A percentile compares a stretch with the other conserved stretches of the same genome.
Evolutionary conservation across 2,888 invertebrate genomes (phyloP).

Genomic region (Corythucha ciliata): DNA sequence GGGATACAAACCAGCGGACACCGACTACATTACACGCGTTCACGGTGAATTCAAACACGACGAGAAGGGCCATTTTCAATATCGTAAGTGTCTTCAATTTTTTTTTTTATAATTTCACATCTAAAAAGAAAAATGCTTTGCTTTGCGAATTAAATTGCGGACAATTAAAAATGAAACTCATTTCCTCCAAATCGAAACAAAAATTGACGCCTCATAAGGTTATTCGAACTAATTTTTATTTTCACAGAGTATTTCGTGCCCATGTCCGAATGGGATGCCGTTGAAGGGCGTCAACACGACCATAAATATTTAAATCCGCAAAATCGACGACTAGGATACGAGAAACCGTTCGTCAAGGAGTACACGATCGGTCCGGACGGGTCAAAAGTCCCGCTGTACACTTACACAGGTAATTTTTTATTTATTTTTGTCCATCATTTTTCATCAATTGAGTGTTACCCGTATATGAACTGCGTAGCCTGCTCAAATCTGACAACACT

Average conservation of each 20-base stretch:
- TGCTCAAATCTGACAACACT: no score
- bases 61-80: conserved; percentile 26
- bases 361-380: conserved; percentile 30
- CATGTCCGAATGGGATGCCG: conserved; percentile 26
- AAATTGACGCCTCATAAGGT: no score
- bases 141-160: conserved; percentile 1
- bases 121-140: neutral
- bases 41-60: conserved; percentile 28
- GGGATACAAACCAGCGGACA: conserved; percentile 26
- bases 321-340: conserved; percentile 20
- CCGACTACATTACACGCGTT: conserved; percentile 21
- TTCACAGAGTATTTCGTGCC: conserved; percentile 25
- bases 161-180: no score
- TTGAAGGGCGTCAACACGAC: conserved; percentile 24
- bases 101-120: conserved; percentile 18
- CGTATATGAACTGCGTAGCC: no score
- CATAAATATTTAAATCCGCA: conserved; percentile 25
- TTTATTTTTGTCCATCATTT: no score
- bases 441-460: no score
- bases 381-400: conserved; percentile 28
- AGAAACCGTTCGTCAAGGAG: conserved; percentile 26
- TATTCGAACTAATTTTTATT: neutral
- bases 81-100: conserved; percentile 23
- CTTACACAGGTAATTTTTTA: conserved; percentile 23
- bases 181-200: no score